Evolutionary conservation across 2,113 vertebrate genomes (phyloP).

Genomic region (Phainopepla nitens): DNA sequence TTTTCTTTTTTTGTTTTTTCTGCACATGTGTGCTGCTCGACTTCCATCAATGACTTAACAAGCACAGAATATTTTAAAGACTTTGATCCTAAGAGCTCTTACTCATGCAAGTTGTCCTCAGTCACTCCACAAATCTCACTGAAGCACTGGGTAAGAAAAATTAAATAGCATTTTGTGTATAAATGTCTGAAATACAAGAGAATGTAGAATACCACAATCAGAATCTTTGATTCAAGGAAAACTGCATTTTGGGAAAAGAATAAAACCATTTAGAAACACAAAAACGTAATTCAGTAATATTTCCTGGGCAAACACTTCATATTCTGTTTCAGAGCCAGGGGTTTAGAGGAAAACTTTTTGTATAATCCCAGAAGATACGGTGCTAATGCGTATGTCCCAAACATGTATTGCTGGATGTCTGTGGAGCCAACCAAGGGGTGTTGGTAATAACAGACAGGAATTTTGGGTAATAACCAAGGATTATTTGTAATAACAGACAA

Average conservation of each 20-base stretch:
- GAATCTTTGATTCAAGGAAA: not conserved
- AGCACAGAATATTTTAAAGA: not conserved
- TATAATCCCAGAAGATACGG: not conserved
- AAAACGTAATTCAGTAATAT: not conserved
- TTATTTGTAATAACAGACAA: not conserved
- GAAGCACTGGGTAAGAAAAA: constrained; percentile 5
- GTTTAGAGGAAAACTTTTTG: not conserved
- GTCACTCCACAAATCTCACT: not conserved
- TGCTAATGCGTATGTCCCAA: not conserved
- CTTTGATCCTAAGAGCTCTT: not conserved
- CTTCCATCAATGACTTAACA: not conserved
- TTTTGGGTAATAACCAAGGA: not conserved
- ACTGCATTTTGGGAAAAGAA: not conserved
- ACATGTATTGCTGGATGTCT: accelerated
- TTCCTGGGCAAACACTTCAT: not conserved
- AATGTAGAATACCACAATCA: not conserved
- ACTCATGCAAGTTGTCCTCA: not conserved
- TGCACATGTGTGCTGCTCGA: not conserved
- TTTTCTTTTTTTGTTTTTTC: not conserved
- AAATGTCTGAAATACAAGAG: not conserved
- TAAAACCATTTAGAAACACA: not conserved
- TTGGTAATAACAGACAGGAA: not conserved
- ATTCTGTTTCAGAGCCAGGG: not conserved
- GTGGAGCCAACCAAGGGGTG: not conserved
- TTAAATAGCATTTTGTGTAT: not conserved